Base-by-base conservation (phyloP, 2,113 vertebrate species). In the Callithrix jacchus region DNA sequence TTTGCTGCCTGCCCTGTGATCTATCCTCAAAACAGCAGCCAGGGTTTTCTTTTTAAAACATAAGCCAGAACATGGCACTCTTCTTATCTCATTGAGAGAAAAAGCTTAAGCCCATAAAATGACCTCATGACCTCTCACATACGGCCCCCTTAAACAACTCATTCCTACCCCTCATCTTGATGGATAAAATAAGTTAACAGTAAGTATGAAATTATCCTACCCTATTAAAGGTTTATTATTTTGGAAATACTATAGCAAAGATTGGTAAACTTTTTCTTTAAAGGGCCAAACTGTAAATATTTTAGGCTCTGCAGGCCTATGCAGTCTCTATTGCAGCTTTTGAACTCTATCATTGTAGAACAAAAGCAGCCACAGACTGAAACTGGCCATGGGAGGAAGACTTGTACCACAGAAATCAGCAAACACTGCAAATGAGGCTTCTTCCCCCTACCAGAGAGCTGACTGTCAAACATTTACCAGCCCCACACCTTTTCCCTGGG, bases 201-300 rank as follows among this genome's bases (percentile, higher is more conserved):
- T 18, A 61, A 37, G 45, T 21, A 80, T 2, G 25, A 18, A 88
- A 89, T 64, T 66, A 66, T 12, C 45, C 70, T 52, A 52, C 49
- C 32, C 56, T 6, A n/a, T 61, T 85, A 25, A 25, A 71, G 14
- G 30, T 81, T 94, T 84, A 71, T 94, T 83, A 73, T 96, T 94
- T 66, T 81, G 16, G 40, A 81, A 37, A 88, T 40, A 81, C n/a
- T 42, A 17, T 6, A 68, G 40, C 71, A 96, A 66, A 93, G 18
- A 56, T 8, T n/a, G 40, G 58, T 30, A 79, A 68, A 83, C 12
- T 68, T 42, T 73, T 85, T 45, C 76, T 76, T 3, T 35, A 74
- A 80, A 79, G 49, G 49, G 6, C 23, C 80, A 80, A 32, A 70
- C 0, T n/a, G 89, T n/a, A 82, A 76, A 52, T 13, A 70, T 23